phyloP scores from a whole-genome alignment of 2,113 vertebrate species.

The Rallus limicola region DNA sequence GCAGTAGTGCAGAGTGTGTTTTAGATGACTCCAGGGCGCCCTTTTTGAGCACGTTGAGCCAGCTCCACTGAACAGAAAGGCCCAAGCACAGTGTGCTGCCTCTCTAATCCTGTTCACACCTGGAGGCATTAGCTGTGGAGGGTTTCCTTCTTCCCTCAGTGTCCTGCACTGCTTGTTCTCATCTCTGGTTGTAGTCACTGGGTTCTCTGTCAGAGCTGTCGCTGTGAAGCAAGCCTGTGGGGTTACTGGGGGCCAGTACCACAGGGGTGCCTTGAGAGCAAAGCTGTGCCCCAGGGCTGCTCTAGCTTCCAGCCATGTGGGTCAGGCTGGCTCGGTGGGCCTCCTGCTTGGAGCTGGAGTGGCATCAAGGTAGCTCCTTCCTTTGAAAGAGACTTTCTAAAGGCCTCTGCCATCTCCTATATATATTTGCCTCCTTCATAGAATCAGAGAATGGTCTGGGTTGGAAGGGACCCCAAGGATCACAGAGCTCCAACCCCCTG shows the following conservation, averaged over 20 bases:
- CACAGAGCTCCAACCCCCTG: too few species aligned
- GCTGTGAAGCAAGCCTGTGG: background rate
- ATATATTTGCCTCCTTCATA: background rate
- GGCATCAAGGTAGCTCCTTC: background rate
- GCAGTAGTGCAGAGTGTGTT: rapidly evolving
- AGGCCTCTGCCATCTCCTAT: background rate
- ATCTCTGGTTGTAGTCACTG: background rate
- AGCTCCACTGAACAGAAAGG: background rate
- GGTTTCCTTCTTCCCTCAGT: background rate
- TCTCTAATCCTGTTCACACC: background rate
- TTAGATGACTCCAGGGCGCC: background rate
- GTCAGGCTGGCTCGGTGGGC: background rate
- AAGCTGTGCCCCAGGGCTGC: background rate
- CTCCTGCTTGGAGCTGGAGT: background rate
- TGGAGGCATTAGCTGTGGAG: background rate
- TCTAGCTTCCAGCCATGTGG: too few species aligned
- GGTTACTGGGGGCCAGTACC: rapidly evolving
- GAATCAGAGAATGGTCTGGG: too few species aligned
- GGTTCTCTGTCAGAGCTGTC: background rate
- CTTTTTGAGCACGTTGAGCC: background rate
- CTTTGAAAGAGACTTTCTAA: background rate
- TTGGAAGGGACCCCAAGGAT: too few species aligned
- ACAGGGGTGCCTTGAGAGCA: background rate
- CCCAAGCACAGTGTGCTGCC: background rate
- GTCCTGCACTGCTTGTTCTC: rapidly evolving